Evolutionary conservation across 2,888 invertebrate genomes (phyloP), one percentile per base, ranked within the genome.

Genomic region (Petrolisthes manimaculis): DNA sequence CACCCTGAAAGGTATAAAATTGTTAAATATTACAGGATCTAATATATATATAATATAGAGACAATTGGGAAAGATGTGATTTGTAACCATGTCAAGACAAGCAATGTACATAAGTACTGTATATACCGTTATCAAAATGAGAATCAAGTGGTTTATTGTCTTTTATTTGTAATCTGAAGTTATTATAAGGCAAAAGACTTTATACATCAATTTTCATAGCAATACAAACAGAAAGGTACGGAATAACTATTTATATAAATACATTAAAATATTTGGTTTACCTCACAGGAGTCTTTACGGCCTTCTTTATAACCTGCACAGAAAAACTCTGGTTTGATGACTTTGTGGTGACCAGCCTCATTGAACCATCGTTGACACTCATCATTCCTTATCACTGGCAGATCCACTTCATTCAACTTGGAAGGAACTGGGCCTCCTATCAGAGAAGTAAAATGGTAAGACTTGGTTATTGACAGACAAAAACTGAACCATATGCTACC

Each of bases 331-430:
- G 95, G 95, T 56, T 97, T 94, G 90, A 98, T 98, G 92, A 95
- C 95, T 93, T 98, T 98, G 0, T 96, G 95, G 92, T 98, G 97
- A 0, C 97, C 97, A 1, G 97, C 97, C 0, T 97, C 96, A 92
- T 96, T 95, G 94, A 98, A 98, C 97, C 98, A 97, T 93, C 97
- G 96, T 93, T 98, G 97, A 93, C 98, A 98, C 14, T 97, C 96
- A 91, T 95, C 95, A 93, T 98, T 98, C 92, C 97, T 97, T 94
- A 98, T 97, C 90, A 98, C 96, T 67, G 98, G 98, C 53, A 98
- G 97, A 94, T 96, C 94, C 1, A 98, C 98, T 94, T 97, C 97
- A 93, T 98, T 97, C 55, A 98, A 93, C 3, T 97, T 95, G 5
- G 97, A 96, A 0, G 98, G 98, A 3, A 98, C 97, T 14, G 97